These are phyloP conservation scores for Typhlomys cinereus DNA, from an alignment of 2,113 vertebrate genomes.

Conservation along the genomic window DNA sequence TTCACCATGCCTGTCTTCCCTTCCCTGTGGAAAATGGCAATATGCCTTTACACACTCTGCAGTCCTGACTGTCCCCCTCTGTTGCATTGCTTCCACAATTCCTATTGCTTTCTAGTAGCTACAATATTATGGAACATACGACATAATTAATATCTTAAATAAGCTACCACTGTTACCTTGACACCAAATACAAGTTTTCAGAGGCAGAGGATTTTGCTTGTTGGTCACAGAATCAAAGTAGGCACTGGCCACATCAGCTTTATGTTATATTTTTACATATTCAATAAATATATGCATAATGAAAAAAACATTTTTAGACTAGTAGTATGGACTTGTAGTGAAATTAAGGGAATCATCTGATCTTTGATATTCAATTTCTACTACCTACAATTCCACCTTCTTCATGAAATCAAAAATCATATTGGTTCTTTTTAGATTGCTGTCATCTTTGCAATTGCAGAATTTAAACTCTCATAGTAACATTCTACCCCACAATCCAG, in stretches of 20 bases:
- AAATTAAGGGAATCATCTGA: not conserved
- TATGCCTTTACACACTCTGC: not conserved
- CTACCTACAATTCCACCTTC: not conserved
- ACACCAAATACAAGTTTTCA: not conserved
- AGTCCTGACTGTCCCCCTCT: not conserved
- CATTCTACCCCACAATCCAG: accelerated
- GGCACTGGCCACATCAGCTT: not conserved
- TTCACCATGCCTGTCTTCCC: not conserved
- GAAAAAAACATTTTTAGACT: not conserved
- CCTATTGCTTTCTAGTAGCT: not conserved
- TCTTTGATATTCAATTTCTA: not conserved
- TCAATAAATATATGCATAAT: not conserved
- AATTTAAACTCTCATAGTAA: not conserved
- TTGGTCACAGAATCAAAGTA: not conserved
- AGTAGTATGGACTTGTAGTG: not conserved
- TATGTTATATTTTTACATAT: not conserved
- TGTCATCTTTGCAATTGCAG: not conserved
- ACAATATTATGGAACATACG: not conserved
- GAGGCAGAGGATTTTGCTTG: not conserved
- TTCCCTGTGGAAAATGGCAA: not conserved
- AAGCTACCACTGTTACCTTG: not conserved
- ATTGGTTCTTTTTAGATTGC: not conserved
- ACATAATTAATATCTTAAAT: not conserved
- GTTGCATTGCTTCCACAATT: not conserved
- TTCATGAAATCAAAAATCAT: not conserved